phyloP scores from a whole-genome alignment of 2,113 vertebrate species.

The Tachysurus fulvidraco region DNA sequence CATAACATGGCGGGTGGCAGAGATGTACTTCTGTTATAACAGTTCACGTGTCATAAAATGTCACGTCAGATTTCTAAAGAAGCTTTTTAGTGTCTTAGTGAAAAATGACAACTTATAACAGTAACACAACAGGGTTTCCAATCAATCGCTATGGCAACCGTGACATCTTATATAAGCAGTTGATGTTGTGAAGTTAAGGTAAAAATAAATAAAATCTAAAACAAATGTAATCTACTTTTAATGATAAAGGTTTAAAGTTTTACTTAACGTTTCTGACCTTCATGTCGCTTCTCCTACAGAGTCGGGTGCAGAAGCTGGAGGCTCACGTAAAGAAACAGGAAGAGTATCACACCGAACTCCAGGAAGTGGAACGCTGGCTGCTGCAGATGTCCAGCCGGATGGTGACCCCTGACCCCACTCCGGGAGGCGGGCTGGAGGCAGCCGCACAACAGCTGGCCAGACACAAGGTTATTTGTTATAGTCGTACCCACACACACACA shows the following conservation, averaged over 20 bases:
- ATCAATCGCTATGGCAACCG: not conserved
- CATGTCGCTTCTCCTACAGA: slow-evolving; percentile 64
- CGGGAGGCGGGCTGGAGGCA: slow-evolving; percentile 81
- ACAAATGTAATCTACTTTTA: not conserved
- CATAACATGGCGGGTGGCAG: no score
- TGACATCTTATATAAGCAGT: not conserved
- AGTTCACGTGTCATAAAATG: no score
- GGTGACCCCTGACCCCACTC: slow-evolving; percentile 84
- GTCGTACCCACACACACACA: not conserved
- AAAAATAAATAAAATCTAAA: not conserved
- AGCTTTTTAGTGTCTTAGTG: no score
- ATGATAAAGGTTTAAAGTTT: not conserved
- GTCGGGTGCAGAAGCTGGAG: slow-evolving; percentile 77
- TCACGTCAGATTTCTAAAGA: no score
- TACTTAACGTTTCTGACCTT: not conserved
- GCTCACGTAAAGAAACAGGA: slow-evolving; percentile 89
- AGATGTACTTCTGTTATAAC: no score
- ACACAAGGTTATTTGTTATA: slow-evolving; percentile 84
- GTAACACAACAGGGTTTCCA: not conserved
- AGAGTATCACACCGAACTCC: slow-evolving; percentile 85
- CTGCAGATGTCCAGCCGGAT: slow-evolving; percentile 93
- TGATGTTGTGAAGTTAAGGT: not conserved
- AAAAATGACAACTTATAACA: not conserved
- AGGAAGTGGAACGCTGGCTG: slow-evolving; percentile 94
- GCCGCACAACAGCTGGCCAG: slow-evolving; percentile 92